These are phyloP conservation scores for Pollenia angustigena DNA, from an alignment of 2,888 invertebrate genomes.

Conservation along the genomic window DNA sequence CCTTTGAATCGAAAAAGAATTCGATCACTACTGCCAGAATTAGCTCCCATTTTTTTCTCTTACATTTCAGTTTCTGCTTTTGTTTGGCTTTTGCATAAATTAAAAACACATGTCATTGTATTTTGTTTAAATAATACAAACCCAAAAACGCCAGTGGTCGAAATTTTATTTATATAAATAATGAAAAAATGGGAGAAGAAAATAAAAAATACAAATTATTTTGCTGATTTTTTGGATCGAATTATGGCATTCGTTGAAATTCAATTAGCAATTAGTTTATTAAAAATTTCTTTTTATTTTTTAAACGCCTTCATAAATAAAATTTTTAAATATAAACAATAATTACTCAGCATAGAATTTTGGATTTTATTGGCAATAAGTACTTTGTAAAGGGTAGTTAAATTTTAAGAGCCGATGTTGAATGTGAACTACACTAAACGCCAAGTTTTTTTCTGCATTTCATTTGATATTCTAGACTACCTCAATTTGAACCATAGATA, in stretches of 20 bases:
- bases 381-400: too few species aligned
- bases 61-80: not conserved
- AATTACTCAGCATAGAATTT: slow-evolving; percentile 6
- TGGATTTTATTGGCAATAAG: slow-evolving; percentile 1
- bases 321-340: slow-evolving; percentile 5
- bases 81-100: slow-evolving; percentile 5
- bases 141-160: slow-evolving; percentile 1
- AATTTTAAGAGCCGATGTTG: too few species aligned
- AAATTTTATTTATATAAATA: not conserved
- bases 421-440: too few species aligned
- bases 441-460: too few species aligned
- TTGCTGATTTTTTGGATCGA: slow-evolving; percentile 23
- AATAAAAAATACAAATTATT: not conserved
- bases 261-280: slow-evolving; percentile 44
- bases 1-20: too few species aligned
- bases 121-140: slow-evolving; percentile 15
- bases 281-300: slow-evolving; percentile 12
- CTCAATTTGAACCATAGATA: too few species aligned
- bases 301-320: slow-evolving; percentile 51
- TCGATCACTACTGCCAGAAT: too few species aligned
- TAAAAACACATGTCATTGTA: slow-evolving; percentile 51
- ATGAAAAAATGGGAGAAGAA: not conserved
- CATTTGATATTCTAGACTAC: too few species aligned
- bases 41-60: too few species aligned
- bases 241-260: slow-evolving; percentile 11